These are phyloP conservation scores for Huso huso DNA, from an alignment of 2,797 vertebrate species.

Conservation along the genomic window DNA sequence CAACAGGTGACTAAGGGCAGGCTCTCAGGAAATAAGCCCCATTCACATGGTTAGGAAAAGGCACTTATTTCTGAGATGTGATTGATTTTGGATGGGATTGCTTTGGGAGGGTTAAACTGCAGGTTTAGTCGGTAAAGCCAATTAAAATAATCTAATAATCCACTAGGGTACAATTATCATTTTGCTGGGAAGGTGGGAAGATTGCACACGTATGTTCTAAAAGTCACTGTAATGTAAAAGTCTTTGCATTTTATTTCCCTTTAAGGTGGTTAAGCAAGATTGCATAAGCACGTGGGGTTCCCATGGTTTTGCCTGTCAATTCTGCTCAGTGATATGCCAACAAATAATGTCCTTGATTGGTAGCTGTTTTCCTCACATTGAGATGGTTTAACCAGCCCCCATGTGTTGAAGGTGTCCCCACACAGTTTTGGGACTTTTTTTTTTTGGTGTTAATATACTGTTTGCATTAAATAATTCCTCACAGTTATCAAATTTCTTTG, in stretches of 20 bases:
- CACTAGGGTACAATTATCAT: background rate
- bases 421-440: no score
- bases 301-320: constrained; percentile 10
- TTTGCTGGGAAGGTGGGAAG: background rate
- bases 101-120: background rate
- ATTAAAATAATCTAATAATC: background rate
- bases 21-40: constrained; percentile 62
- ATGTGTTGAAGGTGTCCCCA: background rate
- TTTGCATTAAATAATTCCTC: no score
- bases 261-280: constrained; percentile 6
- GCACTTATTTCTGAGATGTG: background rate
- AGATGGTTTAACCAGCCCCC: constrained; percentile 4
- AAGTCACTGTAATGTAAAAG: background rate
- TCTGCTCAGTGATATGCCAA: constrained; percentile 8
- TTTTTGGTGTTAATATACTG: no score
- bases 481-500: no score
- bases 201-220: background rate
- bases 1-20: constrained; percentile 58
- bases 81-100: constrained; percentile 1
- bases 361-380: background rate
- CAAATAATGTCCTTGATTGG: constrained; percentile 14
- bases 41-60: constrained; percentile 43
- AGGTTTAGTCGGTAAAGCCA: constrained; percentile 1
- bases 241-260: constrained; percentile 2
- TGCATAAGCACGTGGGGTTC: background rate